Evolutionary conservation across 2,888 invertebrate species (phyloP).

Genomic region (Phortica okadai): DNA sequence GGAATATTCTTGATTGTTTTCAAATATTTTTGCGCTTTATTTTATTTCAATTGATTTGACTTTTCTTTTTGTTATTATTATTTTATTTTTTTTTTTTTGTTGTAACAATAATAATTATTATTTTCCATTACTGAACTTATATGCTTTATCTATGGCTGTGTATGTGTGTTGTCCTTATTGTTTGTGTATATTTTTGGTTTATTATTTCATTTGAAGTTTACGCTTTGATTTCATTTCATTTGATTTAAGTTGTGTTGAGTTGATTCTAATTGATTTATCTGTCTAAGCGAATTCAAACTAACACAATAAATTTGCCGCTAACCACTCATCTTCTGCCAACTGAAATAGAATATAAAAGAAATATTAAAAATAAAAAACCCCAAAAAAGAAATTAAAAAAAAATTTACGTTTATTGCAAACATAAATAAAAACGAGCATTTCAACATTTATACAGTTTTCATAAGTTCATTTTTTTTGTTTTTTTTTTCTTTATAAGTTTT

Average conservation of each 20-base stretch:
- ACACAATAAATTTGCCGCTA: conserved; percentile 90
- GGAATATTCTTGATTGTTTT: conserved; percentile 67
- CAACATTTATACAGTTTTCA: not conserved
- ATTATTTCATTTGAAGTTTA: conserved; percentile 34
- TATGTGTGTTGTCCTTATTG: conserved; percentile 44
- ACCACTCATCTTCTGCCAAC: conserved; percentile 93
- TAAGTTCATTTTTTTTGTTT: not conserved
- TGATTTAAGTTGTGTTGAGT: conserved; percentile 38
- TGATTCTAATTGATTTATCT: conserved; percentile 45
- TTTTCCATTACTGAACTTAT: conserved; percentile 28
- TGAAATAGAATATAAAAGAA: conserved; percentile 77
- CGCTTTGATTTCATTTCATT: conserved; percentile 45
- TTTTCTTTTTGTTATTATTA: conserved; percentile 41
- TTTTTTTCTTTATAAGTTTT: not conserved
- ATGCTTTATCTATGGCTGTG: conserved; percentile 37
- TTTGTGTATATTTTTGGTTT: conserved; percentile 22
- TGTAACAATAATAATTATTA: conserved; percentile 18
- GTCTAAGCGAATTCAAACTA: conserved; percentile 76
- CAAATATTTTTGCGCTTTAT: conserved; percentile 49
- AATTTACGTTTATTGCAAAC: conserved; percentile 4
- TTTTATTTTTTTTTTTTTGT: conserved; percentile 35
- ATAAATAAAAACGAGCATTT: not conserved
- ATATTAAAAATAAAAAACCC: conserved; percentile 36
- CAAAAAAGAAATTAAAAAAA: not conserved
- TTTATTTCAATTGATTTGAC: conserved; percentile 44